These are phyloP conservation scores for Bradysia coprophila DNA, from an alignment of 1,140 invertebrate genomes.

Conservation along the genomic window DNA sequence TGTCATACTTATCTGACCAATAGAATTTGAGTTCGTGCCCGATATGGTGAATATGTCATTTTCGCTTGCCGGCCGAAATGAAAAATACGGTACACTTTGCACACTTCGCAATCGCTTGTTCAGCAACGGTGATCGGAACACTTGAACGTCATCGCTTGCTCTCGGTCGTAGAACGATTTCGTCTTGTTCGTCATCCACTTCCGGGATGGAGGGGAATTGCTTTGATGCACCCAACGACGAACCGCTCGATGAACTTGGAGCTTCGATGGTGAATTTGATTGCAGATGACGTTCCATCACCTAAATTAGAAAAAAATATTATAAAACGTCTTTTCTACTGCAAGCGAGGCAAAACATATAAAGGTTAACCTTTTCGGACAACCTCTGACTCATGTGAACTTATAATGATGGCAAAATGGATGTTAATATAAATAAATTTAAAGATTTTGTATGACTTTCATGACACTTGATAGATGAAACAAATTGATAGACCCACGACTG, in stretches of 20 bases:
- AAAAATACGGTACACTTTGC: slow-evolving; percentile 20
- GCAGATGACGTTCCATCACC: background rate
- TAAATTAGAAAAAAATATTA: background rate
- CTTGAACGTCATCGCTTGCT: background rate
- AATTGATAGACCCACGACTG: too few species aligned
- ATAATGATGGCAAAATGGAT: too few species aligned
- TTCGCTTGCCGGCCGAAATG: slow-evolving; percentile 14
- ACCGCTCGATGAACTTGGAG: background rate
- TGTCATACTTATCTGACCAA: slow-evolving; percentile 23
- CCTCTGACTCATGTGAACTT: too few species aligned
- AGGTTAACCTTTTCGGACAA: too few species aligned
- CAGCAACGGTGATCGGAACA: background rate
- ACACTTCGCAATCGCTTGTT: slow-evolving; percentile 13
- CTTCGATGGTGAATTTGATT: background rate
- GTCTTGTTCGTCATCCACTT: background rate
- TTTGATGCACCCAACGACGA: background rate
- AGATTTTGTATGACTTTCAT: too few species aligned
- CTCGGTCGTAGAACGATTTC: background rate
- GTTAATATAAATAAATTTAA: too few species aligned
- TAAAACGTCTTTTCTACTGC: too few species aligned
- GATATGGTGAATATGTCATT: slow-evolving; percentile 19
- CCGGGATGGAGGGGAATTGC: background rate
- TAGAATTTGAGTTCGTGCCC: slow-evolving; percentile 8
- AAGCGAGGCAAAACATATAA: too few species aligned
- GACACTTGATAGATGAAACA: too few species aligned